phyloP scores from a whole-genome alignment of 2,888 invertebrate species.

The Entomobrya multifasciata region DNA sequence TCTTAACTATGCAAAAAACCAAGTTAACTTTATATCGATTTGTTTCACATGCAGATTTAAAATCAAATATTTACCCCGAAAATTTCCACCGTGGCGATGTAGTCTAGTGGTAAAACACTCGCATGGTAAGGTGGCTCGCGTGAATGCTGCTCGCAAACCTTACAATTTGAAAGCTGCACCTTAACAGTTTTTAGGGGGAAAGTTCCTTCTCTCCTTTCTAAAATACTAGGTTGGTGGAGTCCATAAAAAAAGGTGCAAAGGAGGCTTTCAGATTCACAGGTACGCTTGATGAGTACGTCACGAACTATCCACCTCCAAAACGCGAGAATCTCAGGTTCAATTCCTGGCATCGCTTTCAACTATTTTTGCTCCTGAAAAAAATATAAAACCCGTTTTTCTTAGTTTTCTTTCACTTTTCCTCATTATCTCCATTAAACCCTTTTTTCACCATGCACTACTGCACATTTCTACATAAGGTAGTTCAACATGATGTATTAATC shows the following conservation, averaged over 20 bases:
- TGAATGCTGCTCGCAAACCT: neutral
- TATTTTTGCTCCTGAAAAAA: neutral
- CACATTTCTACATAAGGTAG: neutral
- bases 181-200: neutral
- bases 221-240: neutral
- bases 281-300: neutral
- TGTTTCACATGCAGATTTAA: neutral
- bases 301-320: neutral
- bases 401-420: neutral
- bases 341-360: neutral
- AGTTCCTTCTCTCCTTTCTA: neutral
- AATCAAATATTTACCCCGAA: neutral
- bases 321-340: conserved; percentile 18
- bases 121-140: neutral
- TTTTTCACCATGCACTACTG: neutral
- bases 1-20: neutral
- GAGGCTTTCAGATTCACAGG: neutral
- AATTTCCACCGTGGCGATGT: neutral
- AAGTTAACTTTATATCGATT: neutral
- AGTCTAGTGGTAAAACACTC: conserved; percentile 19
- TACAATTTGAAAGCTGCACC: neutral
- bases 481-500: too few relatives aligned
- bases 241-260: neutral
- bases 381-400: neutral
- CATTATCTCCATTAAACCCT: neutral